These are phyloP conservation scores for Epinephelus moara DNA, from an alignment of 2,113 vertebrate species.

Conservation along the genomic window DNA sequence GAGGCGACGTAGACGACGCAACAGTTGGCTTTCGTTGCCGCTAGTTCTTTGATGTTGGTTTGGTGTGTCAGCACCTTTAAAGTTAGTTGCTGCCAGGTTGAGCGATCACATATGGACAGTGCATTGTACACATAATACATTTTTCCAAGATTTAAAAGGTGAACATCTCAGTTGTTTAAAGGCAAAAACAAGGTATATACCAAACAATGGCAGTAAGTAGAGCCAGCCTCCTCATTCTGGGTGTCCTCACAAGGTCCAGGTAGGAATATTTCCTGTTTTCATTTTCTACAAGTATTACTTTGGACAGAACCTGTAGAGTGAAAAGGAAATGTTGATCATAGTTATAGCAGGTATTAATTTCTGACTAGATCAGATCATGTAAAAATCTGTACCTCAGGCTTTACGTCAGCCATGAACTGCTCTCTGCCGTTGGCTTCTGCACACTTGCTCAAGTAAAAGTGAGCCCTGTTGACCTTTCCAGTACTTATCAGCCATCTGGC, in stretches of 20 bases:
- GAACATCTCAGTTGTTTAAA: neutral
- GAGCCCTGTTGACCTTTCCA: constrained; percentile 83
- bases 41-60: no score
- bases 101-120: neutral
- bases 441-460: constrained; percentile 84
- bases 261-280: constrained; percentile 68
- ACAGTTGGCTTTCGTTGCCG: no score
- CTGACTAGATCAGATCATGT: neutral
- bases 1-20: no score
- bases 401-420: constrained; percentile 73
- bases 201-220: constrained; percentile 61
- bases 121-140: neutral
- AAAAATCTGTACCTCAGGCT: constrained; percentile 78
- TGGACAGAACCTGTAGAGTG: constrained; percentile 52
- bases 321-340: constrained; percentile 7
- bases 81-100: no score
- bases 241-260: constrained; percentile 70
- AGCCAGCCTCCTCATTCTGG: constrained; percentile 59
- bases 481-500: constrained; percentile 90
- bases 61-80: no score
- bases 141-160: neutral
- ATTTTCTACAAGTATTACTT: constrained; percentile 62
- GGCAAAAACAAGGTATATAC: constrained; percentile 22
- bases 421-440: constrained; percentile 83
- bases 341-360: neutral